Percentiles rank a stretch among this genome's conserved stretches.
phyloP scores from a whole-genome alignment of 2,797 vertebrate genomes.

The Amblyopsis hoosieri region DNA sequence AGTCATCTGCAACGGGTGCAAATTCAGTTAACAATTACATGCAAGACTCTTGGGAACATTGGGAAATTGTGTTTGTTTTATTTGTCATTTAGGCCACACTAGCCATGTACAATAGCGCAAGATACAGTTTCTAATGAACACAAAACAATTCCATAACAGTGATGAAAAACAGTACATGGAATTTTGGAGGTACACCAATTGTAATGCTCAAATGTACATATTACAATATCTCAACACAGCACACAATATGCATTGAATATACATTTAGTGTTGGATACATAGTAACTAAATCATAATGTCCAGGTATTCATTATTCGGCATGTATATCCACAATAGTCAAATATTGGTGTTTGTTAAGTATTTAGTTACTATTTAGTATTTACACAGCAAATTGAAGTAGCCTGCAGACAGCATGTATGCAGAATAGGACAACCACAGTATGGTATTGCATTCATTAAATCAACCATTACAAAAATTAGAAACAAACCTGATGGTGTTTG shows the following conservation, averaged over 20 bases:
- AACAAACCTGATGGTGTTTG: constrained; percentile 68
- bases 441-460: constrained; percentile 28
- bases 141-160: background rate
- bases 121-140: constrained; percentile 37
- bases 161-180: constrained; percentile 11
- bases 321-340: constrained; percentile 50
- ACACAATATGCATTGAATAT: constrained; percentile 17
- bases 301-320: constrained; percentile 28
- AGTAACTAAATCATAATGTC: constrained; percentile 44
- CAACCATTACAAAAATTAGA: constrained; percentile 47
- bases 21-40: too few relatives aligned
- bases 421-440: constrained; percentile 15
- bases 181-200: constrained; percentile 19
- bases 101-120: constrained; percentile 46
- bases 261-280: constrained; percentile 23
- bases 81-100: constrained; percentile 36
- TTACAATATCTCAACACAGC: constrained; percentile 10
- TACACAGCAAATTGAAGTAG: constrained; percentile 57
- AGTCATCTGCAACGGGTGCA: too few relatives aligned
- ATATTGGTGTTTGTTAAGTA: constrained; percentile 20
- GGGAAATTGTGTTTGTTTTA: constrained; percentile 26
- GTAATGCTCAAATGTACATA: constrained; percentile 28
- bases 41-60: too few relatives aligned
- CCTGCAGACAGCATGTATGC: constrained; percentile 54
- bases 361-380: background rate